Conservation (phyloP, 2,888 invertebrate species). For the Hydropsyche betteni region DNA sequence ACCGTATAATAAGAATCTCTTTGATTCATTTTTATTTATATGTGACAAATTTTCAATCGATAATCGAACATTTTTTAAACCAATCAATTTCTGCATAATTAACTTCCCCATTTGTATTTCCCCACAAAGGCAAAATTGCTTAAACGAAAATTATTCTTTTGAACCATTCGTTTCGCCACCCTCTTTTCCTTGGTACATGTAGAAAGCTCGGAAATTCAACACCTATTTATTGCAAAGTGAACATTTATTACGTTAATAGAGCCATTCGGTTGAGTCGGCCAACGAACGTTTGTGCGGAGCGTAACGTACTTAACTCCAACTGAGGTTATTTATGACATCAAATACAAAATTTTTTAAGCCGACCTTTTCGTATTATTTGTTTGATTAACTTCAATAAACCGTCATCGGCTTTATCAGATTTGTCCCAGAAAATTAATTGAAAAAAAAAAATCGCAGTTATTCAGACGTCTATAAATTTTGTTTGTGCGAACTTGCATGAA, state of each 20-base stretch:
- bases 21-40: too few relatives aligned
- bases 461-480: background rate
- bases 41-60: too few relatives aligned
- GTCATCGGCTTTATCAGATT: background rate
- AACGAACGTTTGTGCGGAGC: conserved; percentile 4
- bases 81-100: too few relatives aligned
- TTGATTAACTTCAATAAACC: background rate
- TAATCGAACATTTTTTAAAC: too few relatives aligned
- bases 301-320: background rate
- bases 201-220: conserved; percentile 29
- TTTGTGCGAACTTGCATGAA: conserved; percentile 1
- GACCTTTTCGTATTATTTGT: background rate
- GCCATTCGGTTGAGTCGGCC: conserved; percentile 11
- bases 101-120: too few relatives aligned
- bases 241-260: conserved; percentile 31
- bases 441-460: too few relatives aligned
- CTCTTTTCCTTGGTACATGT: conserved; percentile 24
- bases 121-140: too few relatives aligned
- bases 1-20: too few relatives aligned
- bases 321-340: conserved; percentile 17
- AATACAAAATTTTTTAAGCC: background rate
- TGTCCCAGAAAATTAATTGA: background rate
- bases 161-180: background rate
- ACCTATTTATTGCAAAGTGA: conserved; percentile 30
- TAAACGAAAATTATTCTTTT: conserved; percentile 17